These are phyloP conservation scores for Stenolophus ochropezus DNA, from an alignment of 2,888 invertebrate genomes.

Conservation along the genomic window DNA sequence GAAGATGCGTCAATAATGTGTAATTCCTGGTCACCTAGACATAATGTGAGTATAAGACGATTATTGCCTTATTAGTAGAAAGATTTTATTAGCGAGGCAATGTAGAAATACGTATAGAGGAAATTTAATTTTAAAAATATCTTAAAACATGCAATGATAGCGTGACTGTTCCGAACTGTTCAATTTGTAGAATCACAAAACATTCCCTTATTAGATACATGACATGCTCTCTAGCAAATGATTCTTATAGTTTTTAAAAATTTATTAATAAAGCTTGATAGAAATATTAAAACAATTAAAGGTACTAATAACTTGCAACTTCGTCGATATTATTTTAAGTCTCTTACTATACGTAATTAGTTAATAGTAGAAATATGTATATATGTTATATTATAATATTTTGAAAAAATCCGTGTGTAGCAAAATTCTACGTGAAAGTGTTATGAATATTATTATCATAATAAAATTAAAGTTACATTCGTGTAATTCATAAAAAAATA, in stretches of 20 bases:
- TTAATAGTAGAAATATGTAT: too few relatives aligned
- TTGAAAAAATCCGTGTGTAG: too few relatives aligned
- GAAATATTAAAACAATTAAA: constrained; percentile 24
- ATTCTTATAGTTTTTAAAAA: constrained; percentile 37
- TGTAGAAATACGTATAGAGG: not conserved
- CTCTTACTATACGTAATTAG: too few relatives aligned
- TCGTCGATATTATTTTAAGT: too few relatives aligned
- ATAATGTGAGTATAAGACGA: constrained; percentile 83
- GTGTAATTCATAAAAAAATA: too few relatives aligned
- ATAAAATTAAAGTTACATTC: too few relatives aligned
- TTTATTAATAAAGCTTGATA: constrained; percentile 13
- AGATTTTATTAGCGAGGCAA: not conserved
- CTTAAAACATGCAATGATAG: constrained; percentile 50
- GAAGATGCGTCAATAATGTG: constrained; percentile 94
- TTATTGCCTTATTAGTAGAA: not conserved
- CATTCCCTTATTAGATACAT: constrained; percentile 43
- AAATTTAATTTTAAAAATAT: constrained; percentile 51
- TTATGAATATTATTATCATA: too few relatives aligned
- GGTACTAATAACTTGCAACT: constrained; percentile 12
- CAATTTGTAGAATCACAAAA: constrained; percentile 52
- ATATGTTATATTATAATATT: too few relatives aligned
- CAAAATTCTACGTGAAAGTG: too few relatives aligned
- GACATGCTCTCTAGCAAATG: constrained; percentile 24
- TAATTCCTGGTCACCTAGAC: constrained; percentile 93
- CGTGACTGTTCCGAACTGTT: constrained; percentile 33